phyloP scores from a whole-genome alignment of 2,797 vertebrate genomes.

The Zenarchopterus dispar region DNA sequence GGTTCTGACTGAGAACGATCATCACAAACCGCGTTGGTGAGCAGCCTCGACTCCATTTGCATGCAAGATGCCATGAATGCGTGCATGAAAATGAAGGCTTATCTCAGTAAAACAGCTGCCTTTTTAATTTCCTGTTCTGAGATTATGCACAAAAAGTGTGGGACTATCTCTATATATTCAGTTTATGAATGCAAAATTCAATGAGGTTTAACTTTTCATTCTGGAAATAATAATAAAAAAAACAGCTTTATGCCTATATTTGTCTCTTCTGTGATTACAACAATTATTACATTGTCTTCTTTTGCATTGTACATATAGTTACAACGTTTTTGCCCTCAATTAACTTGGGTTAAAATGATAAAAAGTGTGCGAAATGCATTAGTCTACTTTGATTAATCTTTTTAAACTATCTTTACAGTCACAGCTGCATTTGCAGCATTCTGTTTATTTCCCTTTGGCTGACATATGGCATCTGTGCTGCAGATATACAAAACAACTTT shows the following conservation, averaged over 20 bases:
- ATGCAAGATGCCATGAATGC: constrained; percentile 52
- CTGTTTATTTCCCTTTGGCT: background rate
- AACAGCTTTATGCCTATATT: constrained; percentile 16
- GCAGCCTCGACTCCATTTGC: constrained; percentile 57
- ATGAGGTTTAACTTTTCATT: constrained; percentile 28
- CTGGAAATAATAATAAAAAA: constrained; percentile 34
- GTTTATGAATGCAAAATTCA: constrained; percentile 46
- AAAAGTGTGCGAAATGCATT: background rate
- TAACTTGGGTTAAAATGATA: constrained; percentile 1
- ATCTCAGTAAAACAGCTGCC: constrained; percentile 74
- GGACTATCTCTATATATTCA: constrained; percentile 29
- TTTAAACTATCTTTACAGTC: background rate
- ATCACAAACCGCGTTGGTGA: constrained; percentile 39
- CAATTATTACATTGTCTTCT: constrained; percentile 7
- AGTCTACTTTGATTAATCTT: constrained; percentile 6
- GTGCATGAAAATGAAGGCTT: constrained; percentile 53
- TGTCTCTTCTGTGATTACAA: constrained; percentile 14
- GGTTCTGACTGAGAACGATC: constrained; percentile 53
- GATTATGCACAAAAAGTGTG: constrained; percentile 36
- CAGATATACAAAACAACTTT: constrained; percentile 5
- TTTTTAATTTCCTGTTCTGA: constrained; percentile 70
- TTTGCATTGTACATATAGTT: constrained; percentile 10
- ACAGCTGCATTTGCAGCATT: background rate
- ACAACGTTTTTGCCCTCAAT: background rate
- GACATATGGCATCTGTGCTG: constrained; percentile 7